A percentile compares a stretch with the other conserved stretches of the same genome.
phyloP scores from a whole-genome alignment of 1,140 invertebrate genomes.

The Pinna nobilis region DNA sequence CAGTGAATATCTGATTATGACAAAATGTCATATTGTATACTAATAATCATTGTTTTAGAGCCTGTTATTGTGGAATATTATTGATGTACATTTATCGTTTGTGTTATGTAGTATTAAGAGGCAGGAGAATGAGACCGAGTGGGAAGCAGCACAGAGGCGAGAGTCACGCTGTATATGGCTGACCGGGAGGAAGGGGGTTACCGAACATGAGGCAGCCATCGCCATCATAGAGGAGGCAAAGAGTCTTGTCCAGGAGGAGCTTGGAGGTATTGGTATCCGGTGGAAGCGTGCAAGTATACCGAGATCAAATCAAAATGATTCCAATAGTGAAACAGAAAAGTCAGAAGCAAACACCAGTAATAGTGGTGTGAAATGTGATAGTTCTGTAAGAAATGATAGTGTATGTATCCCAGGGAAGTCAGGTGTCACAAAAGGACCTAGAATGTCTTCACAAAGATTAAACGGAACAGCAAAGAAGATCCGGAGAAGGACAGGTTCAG shows the following conservation, averaged over 20 bases:
- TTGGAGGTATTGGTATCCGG: constrained; percentile 65
- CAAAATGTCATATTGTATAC: too few relatives aligned
- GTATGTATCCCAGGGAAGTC: too few relatives aligned
- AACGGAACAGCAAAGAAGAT: background rate
- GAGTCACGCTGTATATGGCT: constrained; percentile 82
- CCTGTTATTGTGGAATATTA: too few relatives aligned
- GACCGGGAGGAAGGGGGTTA: constrained; percentile 87
- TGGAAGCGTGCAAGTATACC: constrained; percentile 48
- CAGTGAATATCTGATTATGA: too few relatives aligned
- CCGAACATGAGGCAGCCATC: constrained; percentile 86
- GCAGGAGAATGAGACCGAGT: constrained; percentile 82
- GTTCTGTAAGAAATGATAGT: too few relatives aligned
- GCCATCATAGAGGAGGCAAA: constrained; percentile 89
- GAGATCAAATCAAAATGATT: background rate
- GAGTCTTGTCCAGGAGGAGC: constrained; percentile 67
- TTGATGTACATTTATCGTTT: background rate
- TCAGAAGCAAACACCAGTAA: too few relatives aligned
- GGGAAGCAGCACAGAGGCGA: constrained; percentile 81
- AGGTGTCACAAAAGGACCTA: too few relatives aligned
- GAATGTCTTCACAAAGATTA: background rate
- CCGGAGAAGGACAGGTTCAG: background rate
- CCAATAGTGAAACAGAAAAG: background rate
- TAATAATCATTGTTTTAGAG: too few relatives aligned
- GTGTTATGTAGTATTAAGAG: constrained; percentile 79
- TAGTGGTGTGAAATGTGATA: too few relatives aligned